Evolutionary conservation across 1,140 invertebrate genomes (phyloP), one percentile per base, ranked within the genome.

Genomic region (Hylaeus volcanicus): DNA sequence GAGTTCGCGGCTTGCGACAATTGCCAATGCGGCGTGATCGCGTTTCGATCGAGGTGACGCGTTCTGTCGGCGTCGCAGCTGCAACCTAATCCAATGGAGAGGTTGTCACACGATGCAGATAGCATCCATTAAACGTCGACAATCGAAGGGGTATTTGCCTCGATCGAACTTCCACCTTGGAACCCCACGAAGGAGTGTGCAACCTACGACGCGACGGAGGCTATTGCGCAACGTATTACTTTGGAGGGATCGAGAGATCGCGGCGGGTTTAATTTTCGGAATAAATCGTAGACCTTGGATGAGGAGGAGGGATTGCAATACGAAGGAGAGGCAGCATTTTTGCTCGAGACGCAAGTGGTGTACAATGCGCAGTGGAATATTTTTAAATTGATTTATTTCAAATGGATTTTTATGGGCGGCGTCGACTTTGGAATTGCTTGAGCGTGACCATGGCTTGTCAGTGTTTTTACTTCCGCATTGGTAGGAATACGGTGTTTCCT

Each of bases 61-160:
- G 9, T 4, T 14, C 11, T 12, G 4, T 4, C 56, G 11, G 45
- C 58, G 43, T 74, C 58, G 14, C 72, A 74, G 11, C 43, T 48
- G 15, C 55, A 58, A 45, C 14, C 41, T 63, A 74, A 56, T 56
- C 41, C 61, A 43, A 55, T 53, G 64, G n/a, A 14, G 1, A 65
- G 15, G 41, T 26, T 26, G 14, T 45, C 12, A 43, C 14, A 4
- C 26, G 66, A 45, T 11, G 48, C 51, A 26, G 6, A 43, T n/a
- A 15, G 63, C 39, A 26, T 66, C 48, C 43, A 45, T 66, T 66
- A 66, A 66, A 66, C 41, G 51, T 2, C 39, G 39, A 75, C 39
- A 65, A 75, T 75, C 53, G 41, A 37, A 39, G 37, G 45, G 65
- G 48, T 68, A 68, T 65, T 65, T 37, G 14, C 14, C 14, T 2